Evolutionary conservation across 2,797 vertebrate species (phyloP), one percentile per base, ranked within the genome.

Genomic region (Parambassis ranga): DNA sequence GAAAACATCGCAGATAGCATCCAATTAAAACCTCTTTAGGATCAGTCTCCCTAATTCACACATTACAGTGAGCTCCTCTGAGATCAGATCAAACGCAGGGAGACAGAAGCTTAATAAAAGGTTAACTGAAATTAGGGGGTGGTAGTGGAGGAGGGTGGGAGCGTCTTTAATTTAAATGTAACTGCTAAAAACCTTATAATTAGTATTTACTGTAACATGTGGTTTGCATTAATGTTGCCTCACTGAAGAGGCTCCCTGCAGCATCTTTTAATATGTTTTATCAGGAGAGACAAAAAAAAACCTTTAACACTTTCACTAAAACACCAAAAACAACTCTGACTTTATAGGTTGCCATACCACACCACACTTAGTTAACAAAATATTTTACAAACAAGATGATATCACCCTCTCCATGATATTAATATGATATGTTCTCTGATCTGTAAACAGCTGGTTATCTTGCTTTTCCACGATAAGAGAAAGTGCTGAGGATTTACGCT

Each of bases 361-460:
- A 91, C 80, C 88, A 88, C 91, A 92, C 89, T 92, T 93, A 92
- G 92, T 93, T 92, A 93, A 91, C 90, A 91, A 90, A 92, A 92
- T 92, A 90, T 93, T 93, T 92, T 92, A 92, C 90, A 93, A 92
- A 93, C 92, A 92, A 93, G 93, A 93, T 94, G 90, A 85, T 94
- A 94, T 93, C 92, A 73, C 79, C 89, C 87, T 84, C 90, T 91
- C 91, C 95, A 96, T 97, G 96, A 98, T 98, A 97, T 98, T 98
- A 98, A 98, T 99, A 98, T 98, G 97, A 99, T 99, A 96, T 98
- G 96, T 98, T 97, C 96, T 94, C 93, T 98, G 97, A 98, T 99
- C 97, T 99, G 97, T 98, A 99, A 98, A 98, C 98, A 97, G 96
- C 96, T 97, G 97, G 96, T 98, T 98, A 98, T 98, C 96, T 98